These are phyloP conservation scores for Caenorhabditis elegans DNA, from an alignment of 1,140 invertebrate genomes.

Conservation along the genomic window WBcel235 BX284602.5:12183501-12184000, in stretches of 20 bases:
- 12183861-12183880: no score
- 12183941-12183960: no score
- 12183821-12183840: background rate
- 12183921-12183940: no score
- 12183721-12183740: background rate
- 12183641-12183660: background rate
- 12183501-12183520: background rate
- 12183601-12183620: background rate
- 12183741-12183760: constrained; percentile 12
- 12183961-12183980: no score
- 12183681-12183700: background rate
- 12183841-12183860: background rate
- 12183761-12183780: background rate
- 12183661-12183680: background rate
- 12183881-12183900: no score
- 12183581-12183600: constrained; percentile 31
- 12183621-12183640: background rate
- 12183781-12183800: constrained; percentile 1
- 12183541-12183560: background rate
- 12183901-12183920: no score
- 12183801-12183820: background rate
- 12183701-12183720: constrained; percentile 1
- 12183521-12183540: background rate
- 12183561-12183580: background rate
- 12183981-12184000: no score